phyloP scores from a whole-genome alignment of 2,888 invertebrate species.

The Orchesellides sinensis region DNA sequence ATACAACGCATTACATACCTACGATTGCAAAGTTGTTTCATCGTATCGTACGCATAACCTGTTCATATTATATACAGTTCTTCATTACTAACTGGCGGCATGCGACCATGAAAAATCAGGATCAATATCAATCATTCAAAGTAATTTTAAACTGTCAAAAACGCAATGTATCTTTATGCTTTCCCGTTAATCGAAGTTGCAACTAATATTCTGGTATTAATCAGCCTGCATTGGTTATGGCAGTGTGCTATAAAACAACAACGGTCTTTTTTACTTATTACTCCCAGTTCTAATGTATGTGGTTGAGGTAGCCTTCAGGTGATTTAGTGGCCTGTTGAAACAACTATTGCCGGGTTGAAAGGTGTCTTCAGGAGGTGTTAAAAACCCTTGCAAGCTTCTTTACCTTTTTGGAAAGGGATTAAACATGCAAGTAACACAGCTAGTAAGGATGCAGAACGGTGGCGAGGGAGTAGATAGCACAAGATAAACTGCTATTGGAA shows the following conservation, averaged over 20 bases:
- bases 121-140: slow-evolving; percentile 65
- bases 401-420: slow-evolving; percentile 7
- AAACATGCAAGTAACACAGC: background rate
- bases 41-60: slow-evolving; percentile 46
- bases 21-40: no score
- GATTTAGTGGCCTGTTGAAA: slow-evolving; percentile 64
- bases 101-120: slow-evolving; percentile 67
- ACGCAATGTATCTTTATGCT: slow-evolving; percentile 62
- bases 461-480: slow-evolving; percentile 10
- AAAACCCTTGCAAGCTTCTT: slow-evolving; percentile 48
- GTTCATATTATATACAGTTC: slow-evolving; percentile 6
- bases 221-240: slow-evolving; percentile 7
- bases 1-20: background rate
- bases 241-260: background rate
- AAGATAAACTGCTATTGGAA: slow-evolving; percentile 29
- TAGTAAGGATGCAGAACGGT: no score
- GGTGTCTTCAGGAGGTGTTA: slow-evolving; percentile 64
- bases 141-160: slow-evolving; percentile 65
- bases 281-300: no score
- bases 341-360: slow-evolving; percentile 60
- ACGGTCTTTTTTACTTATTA: background rate
- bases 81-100: slow-evolving; percentile 57
- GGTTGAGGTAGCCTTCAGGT: slow-evolving; percentile 59
- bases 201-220: slow-evolving; percentile 37
- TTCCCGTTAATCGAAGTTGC: slow-evolving; percentile 53